Evolutionary conservation across 2,888 invertebrate species (phyloP).

Genomic region (Pterobdella sp.): DNA sequence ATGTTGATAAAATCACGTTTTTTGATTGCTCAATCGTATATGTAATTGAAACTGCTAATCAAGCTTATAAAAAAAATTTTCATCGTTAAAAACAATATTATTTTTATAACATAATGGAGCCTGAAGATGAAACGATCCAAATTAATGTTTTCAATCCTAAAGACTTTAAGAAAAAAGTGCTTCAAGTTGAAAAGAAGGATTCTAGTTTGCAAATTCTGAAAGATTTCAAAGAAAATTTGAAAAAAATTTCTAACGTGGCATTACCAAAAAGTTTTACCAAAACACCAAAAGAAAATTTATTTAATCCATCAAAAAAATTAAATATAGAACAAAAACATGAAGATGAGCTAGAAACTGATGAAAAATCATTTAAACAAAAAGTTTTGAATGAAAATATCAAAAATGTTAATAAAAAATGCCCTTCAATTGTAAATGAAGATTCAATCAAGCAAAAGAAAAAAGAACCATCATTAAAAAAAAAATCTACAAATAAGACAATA

Average conservation of each 20-base stretch:
- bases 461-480: neutral
- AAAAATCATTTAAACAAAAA: neutral
- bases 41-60: no score
- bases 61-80: neutral
- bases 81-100: neutral
- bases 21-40: no score
- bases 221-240: neutral
- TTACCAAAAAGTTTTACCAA: neutral
- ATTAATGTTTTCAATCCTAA: constrained; percentile 1
- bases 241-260: neutral
- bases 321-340: neutral
- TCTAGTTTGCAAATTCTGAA: neutral
- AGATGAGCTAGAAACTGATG: neutral
- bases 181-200: no score
- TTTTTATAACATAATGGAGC: neutral
- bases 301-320: neutral
- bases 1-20: neutral
- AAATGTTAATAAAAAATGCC: no score
- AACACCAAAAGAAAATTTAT: neutral
- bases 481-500: neutral
- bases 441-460: neutral
- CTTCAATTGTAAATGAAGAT: neutral
- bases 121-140: neutral
- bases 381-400: neutral
- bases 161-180: neutral